Evolutionary conservation across 2,113 vertebrate species (phyloP).

Genomic region (Podarcis muralis): DNA sequence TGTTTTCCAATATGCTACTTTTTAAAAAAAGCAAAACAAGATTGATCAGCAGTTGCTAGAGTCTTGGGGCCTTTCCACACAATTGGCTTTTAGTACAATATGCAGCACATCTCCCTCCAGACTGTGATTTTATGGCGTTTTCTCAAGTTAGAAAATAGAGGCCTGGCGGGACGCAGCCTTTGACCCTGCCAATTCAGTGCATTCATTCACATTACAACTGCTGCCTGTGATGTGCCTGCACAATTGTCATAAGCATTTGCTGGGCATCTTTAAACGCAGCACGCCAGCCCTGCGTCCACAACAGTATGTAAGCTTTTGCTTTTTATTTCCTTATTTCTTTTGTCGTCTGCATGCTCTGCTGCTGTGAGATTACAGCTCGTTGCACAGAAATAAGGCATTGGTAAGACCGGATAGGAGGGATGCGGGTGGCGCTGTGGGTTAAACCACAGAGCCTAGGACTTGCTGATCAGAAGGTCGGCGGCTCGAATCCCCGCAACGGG

Average conservation of each 20-base stretch:
- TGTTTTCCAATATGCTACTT: background rate
- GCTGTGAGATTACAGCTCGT: background rate
- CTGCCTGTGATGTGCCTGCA: background rate
- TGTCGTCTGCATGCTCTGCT: background rate
- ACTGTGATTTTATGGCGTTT: background rate
- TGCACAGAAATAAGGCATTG: background rate
- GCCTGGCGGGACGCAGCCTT: background rate
- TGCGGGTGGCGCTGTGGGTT: no score
- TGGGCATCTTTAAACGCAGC: background rate
- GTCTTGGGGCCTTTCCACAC: background rate
- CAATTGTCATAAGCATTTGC: background rate
- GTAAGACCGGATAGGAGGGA: background rate
- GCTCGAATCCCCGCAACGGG: no score
- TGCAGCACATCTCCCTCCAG: background rate
- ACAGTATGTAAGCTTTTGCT: background rate
- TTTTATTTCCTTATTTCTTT: background rate
- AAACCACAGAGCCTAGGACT: no score
- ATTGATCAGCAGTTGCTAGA: background rate
- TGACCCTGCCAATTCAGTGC: background rate
- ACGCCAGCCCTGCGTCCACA: background rate
- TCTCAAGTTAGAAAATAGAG: background rate
- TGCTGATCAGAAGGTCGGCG: no score
- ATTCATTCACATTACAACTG: background rate
- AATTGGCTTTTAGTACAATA: background rate
- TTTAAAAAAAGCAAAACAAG: background rate